Evolutionary conservation across 2,113 vertebrate genomes (phyloP).

Genomic region (Aegypius monachus): DNA sequence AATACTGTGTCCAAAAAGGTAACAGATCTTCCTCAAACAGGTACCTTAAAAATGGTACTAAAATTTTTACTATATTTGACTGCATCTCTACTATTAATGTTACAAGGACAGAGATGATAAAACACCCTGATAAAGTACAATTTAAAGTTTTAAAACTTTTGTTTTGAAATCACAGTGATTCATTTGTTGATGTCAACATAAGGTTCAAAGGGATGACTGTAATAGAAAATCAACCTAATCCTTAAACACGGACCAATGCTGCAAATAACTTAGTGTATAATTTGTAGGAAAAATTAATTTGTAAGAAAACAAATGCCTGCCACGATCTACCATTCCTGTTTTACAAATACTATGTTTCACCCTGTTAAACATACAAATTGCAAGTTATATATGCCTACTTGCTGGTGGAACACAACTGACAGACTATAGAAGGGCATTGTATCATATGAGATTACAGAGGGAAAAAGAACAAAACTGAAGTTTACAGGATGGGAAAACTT

Average conservation of each 20-base stretch:
- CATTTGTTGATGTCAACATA: neutral
- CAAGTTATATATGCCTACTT: neutral
- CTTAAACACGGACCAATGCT: neutral
- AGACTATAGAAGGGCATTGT: neutral
- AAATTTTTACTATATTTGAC: neutral
- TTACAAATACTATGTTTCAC: neutral
- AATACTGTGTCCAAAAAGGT: neutral
- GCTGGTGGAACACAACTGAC: neutral
- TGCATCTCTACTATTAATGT: neutral
- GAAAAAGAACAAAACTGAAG: neutral
- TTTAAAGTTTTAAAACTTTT: neutral
- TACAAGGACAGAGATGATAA: neutral
- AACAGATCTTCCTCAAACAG: neutral
- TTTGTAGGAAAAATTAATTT: neutral
- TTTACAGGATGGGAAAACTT: neutral
- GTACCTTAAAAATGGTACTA: neutral
- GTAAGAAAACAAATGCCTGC: neutral
- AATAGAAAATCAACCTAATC: neutral
- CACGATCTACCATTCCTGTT: neutral
- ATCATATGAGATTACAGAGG: neutral
- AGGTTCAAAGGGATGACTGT: neutral
- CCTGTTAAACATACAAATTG: neutral
- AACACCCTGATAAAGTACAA: neutral
- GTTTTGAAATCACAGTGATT: neutral
- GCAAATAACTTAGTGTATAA: neutral